phyloP scores from a whole-genome alignment of 2,888 invertebrate species.

The Caenorhabditis panamensis region DNA sequence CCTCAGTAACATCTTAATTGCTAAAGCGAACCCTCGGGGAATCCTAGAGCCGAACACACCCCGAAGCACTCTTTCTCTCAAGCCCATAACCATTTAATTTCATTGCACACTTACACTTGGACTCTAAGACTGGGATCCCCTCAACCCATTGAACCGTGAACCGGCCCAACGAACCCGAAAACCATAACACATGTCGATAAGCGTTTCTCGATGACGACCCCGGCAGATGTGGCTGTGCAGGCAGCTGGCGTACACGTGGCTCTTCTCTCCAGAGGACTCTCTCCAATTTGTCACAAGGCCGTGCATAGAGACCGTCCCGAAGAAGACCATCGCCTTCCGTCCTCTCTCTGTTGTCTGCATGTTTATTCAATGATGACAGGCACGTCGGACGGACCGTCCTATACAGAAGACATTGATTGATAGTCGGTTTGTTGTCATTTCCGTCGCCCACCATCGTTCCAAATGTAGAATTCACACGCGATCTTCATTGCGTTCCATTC shows the following conservation, averaged over 20 bases:
- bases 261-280: neutral
- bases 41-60: too few species aligned
- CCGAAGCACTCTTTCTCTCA: too few species aligned
- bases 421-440: constrained; percentile 11
- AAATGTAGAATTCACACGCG: too few species aligned
- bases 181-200: constrained; percentile 39
- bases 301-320: constrained; percentile 16
- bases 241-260: constrained; percentile 35
- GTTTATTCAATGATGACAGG: constrained; percentile 42
- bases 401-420: constrained; percentile 39
- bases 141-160: constrained; percentile 10
- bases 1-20: neutral
- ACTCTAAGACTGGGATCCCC: neutral
- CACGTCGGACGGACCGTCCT: constrained; percentile 1
- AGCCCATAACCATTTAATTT: constrained; percentile 6
- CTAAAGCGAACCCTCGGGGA: neutral
- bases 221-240: constrained; percentile 20
- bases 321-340: neutral
- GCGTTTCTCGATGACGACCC: constrained; percentile 6
- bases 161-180: neutral
- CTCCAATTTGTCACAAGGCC: constrained; percentile 17
- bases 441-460: constrained; percentile 2
- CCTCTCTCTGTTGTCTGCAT: neutral
- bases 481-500: too few species aligned
- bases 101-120: neutral